phyloP scores from a whole-genome alignment of 2,888 invertebrate genomes.

The Schizotus pectinicornis region DNA sequence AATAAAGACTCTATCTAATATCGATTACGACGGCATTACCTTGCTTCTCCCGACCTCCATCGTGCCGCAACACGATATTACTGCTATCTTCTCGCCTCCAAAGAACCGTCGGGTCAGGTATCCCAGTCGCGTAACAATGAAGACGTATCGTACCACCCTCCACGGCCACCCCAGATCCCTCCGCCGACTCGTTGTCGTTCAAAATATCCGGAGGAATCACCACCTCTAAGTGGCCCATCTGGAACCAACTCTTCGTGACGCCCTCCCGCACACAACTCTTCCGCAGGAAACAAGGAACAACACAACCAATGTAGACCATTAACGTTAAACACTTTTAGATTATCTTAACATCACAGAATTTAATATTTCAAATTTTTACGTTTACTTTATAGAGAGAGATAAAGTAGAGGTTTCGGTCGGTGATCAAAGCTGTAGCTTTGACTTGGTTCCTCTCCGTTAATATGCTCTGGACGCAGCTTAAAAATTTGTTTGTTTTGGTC shows the following conservation, averaged over 20 bases:
- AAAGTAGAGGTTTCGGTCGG: no score
- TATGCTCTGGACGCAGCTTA: no score
- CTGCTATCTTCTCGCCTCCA: conserved; percentile 83
- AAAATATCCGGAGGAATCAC: conserved; percentile 88
- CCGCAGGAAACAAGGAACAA: no score
- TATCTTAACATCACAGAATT: no score
- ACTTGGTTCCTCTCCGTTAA: no score
- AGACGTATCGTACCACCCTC: conserved; percentile 82
- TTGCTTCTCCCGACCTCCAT: conserved; percentile 74
- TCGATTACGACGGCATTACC: conserved; percentile 59
- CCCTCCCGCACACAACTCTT: no score
- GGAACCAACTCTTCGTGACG: conserved; percentile 36
- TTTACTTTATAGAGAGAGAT: no score
- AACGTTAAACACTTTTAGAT: no score
- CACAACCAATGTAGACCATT: no score
- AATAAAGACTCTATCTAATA: conserved; percentile 24
- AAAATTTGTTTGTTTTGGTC: no score
- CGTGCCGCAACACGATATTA: conserved; percentile 77
- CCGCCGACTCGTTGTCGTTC: conserved; percentile 71
- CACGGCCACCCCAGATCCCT: conserved; percentile 76
- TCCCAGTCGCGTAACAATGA: conserved; percentile 80
- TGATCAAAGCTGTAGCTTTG: no score
- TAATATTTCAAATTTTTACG: no score
- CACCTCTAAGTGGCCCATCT: conserved; percentile 88
- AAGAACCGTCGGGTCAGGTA: conserved; percentile 77